Conservation (phyloP, 2,888 invertebrate species). For the Ornithoptera priamus region DNA sequence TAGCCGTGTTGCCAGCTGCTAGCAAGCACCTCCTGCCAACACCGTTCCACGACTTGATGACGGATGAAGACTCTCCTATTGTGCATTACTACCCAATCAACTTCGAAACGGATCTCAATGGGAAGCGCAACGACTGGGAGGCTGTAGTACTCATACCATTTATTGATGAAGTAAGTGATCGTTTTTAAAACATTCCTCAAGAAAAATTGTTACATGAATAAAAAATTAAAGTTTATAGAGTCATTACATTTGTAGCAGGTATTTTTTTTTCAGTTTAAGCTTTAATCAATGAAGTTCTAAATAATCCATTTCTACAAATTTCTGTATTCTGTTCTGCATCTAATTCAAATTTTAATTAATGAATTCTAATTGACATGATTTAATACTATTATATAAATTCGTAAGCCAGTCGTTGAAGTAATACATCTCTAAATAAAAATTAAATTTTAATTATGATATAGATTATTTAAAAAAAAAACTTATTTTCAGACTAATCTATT, state of each 20-base stretch:
- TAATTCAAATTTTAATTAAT: no score
- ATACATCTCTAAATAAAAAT: background rate
- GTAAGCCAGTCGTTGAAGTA: no score
- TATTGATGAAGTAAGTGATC: slow-evolving; percentile 86
- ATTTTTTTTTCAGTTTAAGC: no score
- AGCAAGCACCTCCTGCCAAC: slow-evolving; percentile 88
- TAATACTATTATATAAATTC: no score
- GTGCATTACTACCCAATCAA: slow-evolving; percentile 94
- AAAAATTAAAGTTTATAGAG: no score
- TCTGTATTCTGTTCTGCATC: no score
- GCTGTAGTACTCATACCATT: slow-evolving; percentile 96
- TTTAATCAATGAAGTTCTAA: no score
- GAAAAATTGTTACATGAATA: background rate
- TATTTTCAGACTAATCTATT: slow-evolving; percentile 80
- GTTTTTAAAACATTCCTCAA: background rate
- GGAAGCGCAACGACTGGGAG: slow-evolving; percentile 98
- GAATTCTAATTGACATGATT: no score
- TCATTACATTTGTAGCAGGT: no score
- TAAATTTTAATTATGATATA: background rate
- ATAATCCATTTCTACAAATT: no score
- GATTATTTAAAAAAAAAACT: background rate
- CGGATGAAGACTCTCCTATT: slow-evolving; percentile 88
- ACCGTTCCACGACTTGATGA: slow-evolving; percentile 90
- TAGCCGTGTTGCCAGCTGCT: slow-evolving; percentile 93
- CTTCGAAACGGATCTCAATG: slow-evolving; percentile 97